Percentiles rank a stretch among this genome's conserved stretches.
Evolutionary conservation across 2,113 vertebrate species (phyloP).

Genomic region (Bujurquina vittata): DNA sequence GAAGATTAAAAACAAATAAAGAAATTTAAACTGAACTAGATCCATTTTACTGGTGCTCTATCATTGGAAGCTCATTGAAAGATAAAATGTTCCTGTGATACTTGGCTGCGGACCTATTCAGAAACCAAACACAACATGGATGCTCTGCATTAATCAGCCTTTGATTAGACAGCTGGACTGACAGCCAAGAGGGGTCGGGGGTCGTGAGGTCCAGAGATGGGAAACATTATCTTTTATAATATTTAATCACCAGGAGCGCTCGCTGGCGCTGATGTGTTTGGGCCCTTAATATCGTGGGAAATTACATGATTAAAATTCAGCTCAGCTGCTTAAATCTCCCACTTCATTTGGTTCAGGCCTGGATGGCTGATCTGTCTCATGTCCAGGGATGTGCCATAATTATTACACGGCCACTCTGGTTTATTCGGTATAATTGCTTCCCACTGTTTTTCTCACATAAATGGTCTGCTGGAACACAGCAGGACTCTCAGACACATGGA

Average conservation of each 20-base stretch:
- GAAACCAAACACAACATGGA: neutral
- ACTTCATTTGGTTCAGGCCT: conserved; percentile 7
- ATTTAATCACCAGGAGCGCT: conserved; percentile 8
- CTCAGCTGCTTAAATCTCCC: conserved; percentile 20
- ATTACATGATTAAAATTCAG: conserved; percentile 42
- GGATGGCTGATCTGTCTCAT: conserved; percentile 11
- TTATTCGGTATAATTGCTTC: conserved; percentile 45
- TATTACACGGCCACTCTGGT: neutral
- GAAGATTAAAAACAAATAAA: too few relatives aligned
- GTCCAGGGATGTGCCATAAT: conserved; percentile 28
- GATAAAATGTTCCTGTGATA: too few relatives aligned
- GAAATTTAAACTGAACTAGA: too few relatives aligned
- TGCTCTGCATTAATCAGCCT: conserved; percentile 15
- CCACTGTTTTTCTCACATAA: conserved; percentile 6
- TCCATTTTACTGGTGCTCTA: accelerated
- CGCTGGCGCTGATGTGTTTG: neutral
- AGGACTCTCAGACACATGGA: neutral
- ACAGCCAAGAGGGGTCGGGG: neutral
- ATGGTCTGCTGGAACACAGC: neutral
- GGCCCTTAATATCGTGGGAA: conserved; percentile 16
- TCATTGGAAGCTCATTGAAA: neutral
- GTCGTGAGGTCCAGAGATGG: neutral
- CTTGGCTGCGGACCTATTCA: neutral
- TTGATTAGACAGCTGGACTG: neutral
- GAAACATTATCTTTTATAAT: conserved; percentile 25